Evolutionary conservation across 2,797 vertebrate species (phyloP).

Genomic region (Enteromius unitaeniatus): DNA sequence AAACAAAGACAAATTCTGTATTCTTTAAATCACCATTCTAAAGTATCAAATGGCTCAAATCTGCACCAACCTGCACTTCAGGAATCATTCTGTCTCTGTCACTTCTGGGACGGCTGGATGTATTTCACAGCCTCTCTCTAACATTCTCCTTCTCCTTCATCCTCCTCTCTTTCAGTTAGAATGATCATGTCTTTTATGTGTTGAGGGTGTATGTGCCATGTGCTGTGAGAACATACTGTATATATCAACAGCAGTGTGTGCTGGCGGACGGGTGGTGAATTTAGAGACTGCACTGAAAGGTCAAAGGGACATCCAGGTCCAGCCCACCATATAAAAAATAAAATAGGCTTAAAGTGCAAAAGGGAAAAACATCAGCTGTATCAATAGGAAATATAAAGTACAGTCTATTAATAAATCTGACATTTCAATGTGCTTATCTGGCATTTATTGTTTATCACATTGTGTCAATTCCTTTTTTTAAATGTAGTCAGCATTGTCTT

Average conservation of each 20-base stretch:
- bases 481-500: conserved; percentile 3
- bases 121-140: conserved; percentile 47
- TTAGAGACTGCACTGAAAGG: conserved; percentile 75
- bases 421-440: conserved; percentile 1
- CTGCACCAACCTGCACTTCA: not conserved
- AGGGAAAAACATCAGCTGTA: not conserved
- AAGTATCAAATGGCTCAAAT: not conserved
- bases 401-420: conserved; percentile 5
- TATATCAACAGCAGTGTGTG: conserved; percentile 60
- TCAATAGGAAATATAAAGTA: not conserved
- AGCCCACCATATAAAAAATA: conserved; percentile 37
- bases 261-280: conserved; percentile 76
- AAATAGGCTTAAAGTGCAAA: not conserved
- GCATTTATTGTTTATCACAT: not conserved
- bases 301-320: conserved; percentile 66
- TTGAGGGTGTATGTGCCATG: conserved; percentile 61
- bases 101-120: not conserved
- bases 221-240: conserved; percentile 51
- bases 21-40: not conserved
- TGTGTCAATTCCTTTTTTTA: not conserved
- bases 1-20: not conserved
- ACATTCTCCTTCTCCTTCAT: conserved; percentile 8
- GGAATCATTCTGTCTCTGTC: not conserved
- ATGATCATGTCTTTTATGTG: not conserved
- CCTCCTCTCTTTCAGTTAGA: not conserved